phyloP scores from a whole-genome alignment of 2,888 invertebrate species.

The Plagodis dolabraria region DNA sequence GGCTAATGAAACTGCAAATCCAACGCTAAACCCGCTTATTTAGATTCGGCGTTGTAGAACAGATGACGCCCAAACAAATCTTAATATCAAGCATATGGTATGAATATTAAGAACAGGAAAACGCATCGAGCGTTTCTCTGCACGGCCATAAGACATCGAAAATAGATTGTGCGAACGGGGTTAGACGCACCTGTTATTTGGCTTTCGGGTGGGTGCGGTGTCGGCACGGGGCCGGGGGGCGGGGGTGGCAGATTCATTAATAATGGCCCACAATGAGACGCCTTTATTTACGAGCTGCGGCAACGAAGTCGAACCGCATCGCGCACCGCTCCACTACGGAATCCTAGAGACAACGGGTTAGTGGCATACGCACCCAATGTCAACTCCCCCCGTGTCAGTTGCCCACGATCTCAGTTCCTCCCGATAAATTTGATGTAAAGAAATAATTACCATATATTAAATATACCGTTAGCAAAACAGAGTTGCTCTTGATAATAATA shows the following conservation, averaged over 20 bases:
- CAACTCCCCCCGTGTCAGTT: too few relatives aligned
- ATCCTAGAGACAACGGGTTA: conserved; percentile 46
- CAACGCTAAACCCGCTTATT: conserved; percentile 74
- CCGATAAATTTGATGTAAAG: too few relatives aligned
- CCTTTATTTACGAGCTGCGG: conserved; percentile 82
- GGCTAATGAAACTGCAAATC: conserved; percentile 78
- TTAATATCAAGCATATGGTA: conserved; percentile 82
- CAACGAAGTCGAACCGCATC: conserved; percentile 68
- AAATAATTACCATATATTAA: too few relatives aligned
- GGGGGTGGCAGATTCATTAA: conserved; percentile 80
- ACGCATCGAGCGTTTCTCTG: conserved; percentile 77
- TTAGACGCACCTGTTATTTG: conserved; percentile 85
- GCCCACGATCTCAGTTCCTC: too few relatives aligned
- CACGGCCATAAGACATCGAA: conserved; percentile 83
- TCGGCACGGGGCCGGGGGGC: conserved; percentile 53
- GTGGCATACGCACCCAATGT: too few relatives aligned
- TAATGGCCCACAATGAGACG: conserved; percentile 82
- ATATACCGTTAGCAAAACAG: too few relatives aligned
- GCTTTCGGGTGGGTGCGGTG: conserved; percentile 72
- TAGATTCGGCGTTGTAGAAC: conserved; percentile 74
- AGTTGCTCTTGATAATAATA: too few relatives aligned
- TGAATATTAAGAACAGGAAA: conserved; percentile 82
- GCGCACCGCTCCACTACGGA: conserved; percentile 52
- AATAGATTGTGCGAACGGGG: conserved; percentile 85
- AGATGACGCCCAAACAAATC: conserved; percentile 83